Evolutionary conservation across 2,888 invertebrate species (phyloP).

Genomic region (Pachymerium ferrugineum): DNA sequence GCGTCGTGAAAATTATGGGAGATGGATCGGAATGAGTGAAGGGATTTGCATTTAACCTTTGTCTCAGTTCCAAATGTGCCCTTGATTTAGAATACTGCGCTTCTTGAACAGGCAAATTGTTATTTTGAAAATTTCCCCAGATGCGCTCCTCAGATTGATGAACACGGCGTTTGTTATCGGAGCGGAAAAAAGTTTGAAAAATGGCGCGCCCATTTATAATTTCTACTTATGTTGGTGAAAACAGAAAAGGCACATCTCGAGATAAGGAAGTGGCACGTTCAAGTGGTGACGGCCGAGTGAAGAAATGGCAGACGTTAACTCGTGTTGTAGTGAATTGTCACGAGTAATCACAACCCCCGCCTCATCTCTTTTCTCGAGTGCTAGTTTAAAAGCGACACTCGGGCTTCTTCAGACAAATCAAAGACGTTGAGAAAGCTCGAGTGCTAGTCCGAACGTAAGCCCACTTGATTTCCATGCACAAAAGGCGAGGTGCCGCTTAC

Average conservation of each 20-base stretch:
- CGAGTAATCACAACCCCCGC: neutral
- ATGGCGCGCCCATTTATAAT: neutral
- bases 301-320: conserved; percentile 12
- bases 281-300: neutral
- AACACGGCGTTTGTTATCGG: neutral
- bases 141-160: neutral
- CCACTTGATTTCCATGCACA: conserved; percentile 16
- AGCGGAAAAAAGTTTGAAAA: neutral
- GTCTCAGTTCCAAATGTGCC: neutral
- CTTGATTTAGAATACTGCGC: neutral
- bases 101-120: neutral
- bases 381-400: neutral
- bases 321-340: too few relatives aligned
- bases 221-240: too few relatives aligned
- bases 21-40: too few relatives aligned
- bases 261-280: too few relatives aligned
- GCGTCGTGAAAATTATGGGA: neutral
- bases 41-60: neutral
- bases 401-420: conserved; percentile 17
- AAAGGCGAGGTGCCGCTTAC: too few relatives aligned
- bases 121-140: too few relatives aligned
- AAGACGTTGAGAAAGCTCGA: too few relatives aligned
- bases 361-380: conserved; percentile 18
- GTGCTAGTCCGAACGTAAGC: conserved; percentile 5
- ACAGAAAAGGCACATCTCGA: too few relatives aligned